These are phyloP conservation scores for Acanthornis magna DNA, from an alignment of 2,797 vertebrate genomes.

Conservation along the genomic window DNA sequence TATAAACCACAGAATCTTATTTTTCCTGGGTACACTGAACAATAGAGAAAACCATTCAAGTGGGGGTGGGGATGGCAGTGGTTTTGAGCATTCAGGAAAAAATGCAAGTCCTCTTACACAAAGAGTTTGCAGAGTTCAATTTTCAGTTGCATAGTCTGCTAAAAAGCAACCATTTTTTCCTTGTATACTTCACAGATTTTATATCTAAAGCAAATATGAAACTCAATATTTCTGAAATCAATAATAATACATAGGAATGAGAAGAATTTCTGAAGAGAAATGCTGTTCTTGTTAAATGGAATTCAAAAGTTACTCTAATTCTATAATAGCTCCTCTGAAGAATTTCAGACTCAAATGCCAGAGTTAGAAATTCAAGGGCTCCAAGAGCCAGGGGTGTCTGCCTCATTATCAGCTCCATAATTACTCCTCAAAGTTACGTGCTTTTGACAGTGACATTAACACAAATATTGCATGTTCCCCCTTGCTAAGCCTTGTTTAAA, in stretches of 20 bases:
- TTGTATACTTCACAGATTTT: background rate
- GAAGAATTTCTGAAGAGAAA: background rate
- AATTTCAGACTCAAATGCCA: background rate
- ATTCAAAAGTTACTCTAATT: background rate
- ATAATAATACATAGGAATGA: background rate
- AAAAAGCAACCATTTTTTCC: background rate
- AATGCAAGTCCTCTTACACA: conserved; percentile 30
- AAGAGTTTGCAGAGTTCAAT: background rate
- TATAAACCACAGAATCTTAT: conserved; percentile 38
- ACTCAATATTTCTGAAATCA: background rate
- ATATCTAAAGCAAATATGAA: background rate
- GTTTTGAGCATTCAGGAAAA: conserved; percentile 46
- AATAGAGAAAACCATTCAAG: conserved; percentile 42
- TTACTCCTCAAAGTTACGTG: background rate
- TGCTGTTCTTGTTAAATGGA: background rate
- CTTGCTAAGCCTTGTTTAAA: background rate
- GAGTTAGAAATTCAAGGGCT: background rate
- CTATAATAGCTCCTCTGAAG: background rate
- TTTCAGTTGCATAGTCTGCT: background rate
- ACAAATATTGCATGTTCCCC: background rate
- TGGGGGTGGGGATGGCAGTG: conserved; percentile 14
- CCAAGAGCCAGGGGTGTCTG: background rate
- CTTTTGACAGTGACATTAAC: background rate
- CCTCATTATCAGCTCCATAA: background rate
- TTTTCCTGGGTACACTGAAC: conserved; percentile 48